phyloP scores from a whole-genome alignment of 2,888 invertebrate species.

The Syritta pipiens region DNA sequence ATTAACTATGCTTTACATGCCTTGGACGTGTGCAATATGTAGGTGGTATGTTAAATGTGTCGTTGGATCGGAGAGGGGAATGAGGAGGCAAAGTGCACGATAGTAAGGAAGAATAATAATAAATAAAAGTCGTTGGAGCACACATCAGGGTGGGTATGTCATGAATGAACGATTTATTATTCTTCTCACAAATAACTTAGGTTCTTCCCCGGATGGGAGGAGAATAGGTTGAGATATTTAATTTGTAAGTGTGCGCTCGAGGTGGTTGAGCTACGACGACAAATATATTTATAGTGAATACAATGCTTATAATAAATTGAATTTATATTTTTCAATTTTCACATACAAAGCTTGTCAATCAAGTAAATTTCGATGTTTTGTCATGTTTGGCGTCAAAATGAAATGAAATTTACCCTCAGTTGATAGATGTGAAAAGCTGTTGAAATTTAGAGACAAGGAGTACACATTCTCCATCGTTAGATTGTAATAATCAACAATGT shows the following conservation, averaged over 20 bases:
- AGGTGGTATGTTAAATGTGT: too few relatives aligned
- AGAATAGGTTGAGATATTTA: neutral
- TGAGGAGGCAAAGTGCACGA: constrained; percentile 20
- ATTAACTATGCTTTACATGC: constrained; percentile 36
- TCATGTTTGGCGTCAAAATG: too few relatives aligned
- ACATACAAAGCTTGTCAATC: constrained; percentile 2
- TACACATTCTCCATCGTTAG: too few relatives aligned
- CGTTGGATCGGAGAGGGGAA: constrained; percentile 8
- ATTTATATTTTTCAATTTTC: constrained; percentile 31
- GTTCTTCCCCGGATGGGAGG: neutral
- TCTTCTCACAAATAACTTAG: constrained; percentile 50
- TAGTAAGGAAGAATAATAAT: constrained; percentile 47
- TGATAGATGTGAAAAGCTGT: too few relatives aligned
- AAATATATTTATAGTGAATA: too few relatives aligned
- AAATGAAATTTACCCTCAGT: too few relatives aligned
- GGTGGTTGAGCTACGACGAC: too few relatives aligned
- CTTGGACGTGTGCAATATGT: constrained; percentile 38
- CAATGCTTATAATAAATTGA: constrained; percentile 22
- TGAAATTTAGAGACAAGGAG: too few relatives aligned
- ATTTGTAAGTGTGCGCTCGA: constrained; percentile 32
- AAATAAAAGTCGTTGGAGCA: constrained; percentile 42
- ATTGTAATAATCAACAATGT: too few relatives aligned
- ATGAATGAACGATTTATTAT: constrained; percentile 59
- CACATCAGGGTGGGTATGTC: constrained; percentile 36
- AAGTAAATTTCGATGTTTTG: too few relatives aligned